Base-by-base conservation (phyloP, 2,113 vertebrate species). In the Eptesicus fuscus region DNA sequence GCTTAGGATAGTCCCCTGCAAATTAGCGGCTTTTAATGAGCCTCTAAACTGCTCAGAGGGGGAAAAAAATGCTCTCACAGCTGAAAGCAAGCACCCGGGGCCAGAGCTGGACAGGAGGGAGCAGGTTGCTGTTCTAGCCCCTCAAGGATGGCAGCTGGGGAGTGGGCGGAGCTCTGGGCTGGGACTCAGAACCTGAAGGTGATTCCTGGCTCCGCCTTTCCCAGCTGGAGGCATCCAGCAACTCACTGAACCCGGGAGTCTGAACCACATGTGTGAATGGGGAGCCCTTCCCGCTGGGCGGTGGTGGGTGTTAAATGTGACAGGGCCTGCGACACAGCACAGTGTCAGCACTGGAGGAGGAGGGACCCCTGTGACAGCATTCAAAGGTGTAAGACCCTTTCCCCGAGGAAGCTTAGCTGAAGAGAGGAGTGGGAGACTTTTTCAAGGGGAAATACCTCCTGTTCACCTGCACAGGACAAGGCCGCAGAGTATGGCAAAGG, bases 261-360 rank as follows among this genome's bases (percentile, higher is more conserved):
- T 49, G 88, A 74, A 20, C 32, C 9, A 44, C 44, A 37, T 40
- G 5, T 37, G 23, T 23, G 47, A 67, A 37, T 0, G 32, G 56
- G 47, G 40, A 30, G 1, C 3, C 30, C 0, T 10, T 12, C 20
- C 30, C 53, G 0, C 63, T 14, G 74, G 56, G 32, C 73, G 12
- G 22, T 53, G 61, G 40, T n/a, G 74, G 51, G 67, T 16, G 13
- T 51, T 35, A 3, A 30, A 1, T 2, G 35, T 5, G 13, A 17
- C 59, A 37, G 25, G 47, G 63, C 13, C 51, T 1, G 13, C 17
- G 28, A 28, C 4, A 13, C 11, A n/a, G 32, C 17, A 59, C n/a
- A 8, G 51, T 1, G 7, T 35, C 42, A 49, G n/a, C 49, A 0
- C 35, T 28, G 14, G 17, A 37, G 1, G 14, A 51, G 35, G 49